A percentile compares a stretch with the other conserved stretches of the same genome.
These are phyloP conservation scores for Cyrtodaria siliqua DNA, from an alignment of 2,888 invertebrate genomes.

Conservation along the genomic window DNA sequence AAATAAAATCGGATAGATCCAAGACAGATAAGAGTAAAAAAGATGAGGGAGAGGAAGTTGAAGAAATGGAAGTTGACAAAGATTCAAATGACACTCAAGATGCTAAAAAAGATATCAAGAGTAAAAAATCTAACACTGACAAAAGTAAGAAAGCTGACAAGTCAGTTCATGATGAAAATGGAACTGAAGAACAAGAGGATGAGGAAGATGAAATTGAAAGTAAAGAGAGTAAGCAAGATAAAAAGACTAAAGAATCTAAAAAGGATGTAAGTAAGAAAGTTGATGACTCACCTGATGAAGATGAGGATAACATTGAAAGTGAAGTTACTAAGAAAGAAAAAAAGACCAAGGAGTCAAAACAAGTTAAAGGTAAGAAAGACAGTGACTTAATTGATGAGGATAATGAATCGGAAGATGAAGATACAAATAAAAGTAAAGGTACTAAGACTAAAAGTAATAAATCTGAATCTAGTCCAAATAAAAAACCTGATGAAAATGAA, in stretches of 20 bases:
- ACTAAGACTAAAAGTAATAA: slow-evolving; percentile 14
- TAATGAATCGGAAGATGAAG: slow-evolving; percentile 3
- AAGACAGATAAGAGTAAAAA: slow-evolving; percentile 2
- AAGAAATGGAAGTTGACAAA: slow-evolving; percentile 7
- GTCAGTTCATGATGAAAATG: background rate
- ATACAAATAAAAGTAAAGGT: slow-evolving; percentile 21
- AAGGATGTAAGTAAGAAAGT: slow-evolving; percentile 16
- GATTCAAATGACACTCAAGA: slow-evolving; percentile 8
- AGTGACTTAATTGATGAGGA: slow-evolving; percentile 19
- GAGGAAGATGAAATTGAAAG: slow-evolving; percentile 12
- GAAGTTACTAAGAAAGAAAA: slow-evolving; percentile 12
- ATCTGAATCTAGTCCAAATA: slow-evolving; percentile 17
- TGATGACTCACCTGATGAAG: slow-evolving; percentile 21
- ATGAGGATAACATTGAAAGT: slow-evolving; percentile 18
- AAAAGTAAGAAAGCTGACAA: slow-evolving; percentile 11
- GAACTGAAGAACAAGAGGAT: slow-evolving; percentile 1
- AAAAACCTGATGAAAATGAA: slow-evolving; percentile 40
- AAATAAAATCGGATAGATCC: slow-evolving; percentile 8
- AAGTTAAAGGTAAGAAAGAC: background rate
- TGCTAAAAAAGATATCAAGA: slow-evolving; percentile 10
- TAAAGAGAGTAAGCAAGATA: slow-evolving; percentile 12
- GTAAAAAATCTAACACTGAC: background rate
- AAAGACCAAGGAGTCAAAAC: background rate
- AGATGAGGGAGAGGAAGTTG: slow-evolving; percentile 26
- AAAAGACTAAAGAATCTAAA: slow-evolving; percentile 22